Evolutionary conservation across 1,140 invertebrate species (phyloP).

Genomic region (Nebria ingens): DNA sequence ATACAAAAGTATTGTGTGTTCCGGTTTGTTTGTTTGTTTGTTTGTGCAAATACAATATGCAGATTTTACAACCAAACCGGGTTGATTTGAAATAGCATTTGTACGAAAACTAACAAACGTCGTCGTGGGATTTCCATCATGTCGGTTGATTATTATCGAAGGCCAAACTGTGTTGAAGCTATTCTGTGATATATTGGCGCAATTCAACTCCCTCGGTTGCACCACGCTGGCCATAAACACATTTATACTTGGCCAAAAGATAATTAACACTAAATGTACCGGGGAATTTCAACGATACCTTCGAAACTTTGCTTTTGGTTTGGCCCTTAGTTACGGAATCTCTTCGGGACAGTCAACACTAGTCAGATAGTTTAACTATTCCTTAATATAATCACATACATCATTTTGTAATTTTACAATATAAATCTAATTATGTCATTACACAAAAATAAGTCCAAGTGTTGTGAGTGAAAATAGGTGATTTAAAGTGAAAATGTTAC

Average conservation of each 20-base stretch:
- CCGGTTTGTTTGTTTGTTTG: background rate
- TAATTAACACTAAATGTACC: slow-evolving; percentile 31
- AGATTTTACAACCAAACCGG: background rate
- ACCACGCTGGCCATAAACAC: slow-evolving; percentile 29
- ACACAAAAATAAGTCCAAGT: too few relatives aligned
- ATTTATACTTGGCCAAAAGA: slow-evolving; percentile 31
- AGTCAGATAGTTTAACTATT: background rate
- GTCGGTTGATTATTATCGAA: background rate
- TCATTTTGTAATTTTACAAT: too few relatives aligned
- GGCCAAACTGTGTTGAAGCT: background rate
- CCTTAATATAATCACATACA: background rate
- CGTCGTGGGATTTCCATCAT: background rate
- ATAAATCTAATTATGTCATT: too few relatives aligned
- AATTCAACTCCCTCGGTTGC: slow-evolving; percentile 11
- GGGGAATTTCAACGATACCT: slow-evolving; percentile 21
- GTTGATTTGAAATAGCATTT: too few relatives aligned
- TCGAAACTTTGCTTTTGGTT: slow-evolving; percentile 20
- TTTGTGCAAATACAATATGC: background rate
- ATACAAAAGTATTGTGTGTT: background rate
- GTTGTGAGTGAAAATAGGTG: too few relatives aligned
- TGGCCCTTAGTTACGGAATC: slow-evolving; percentile 20
- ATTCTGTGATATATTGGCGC: background rate
- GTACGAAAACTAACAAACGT: background rate
- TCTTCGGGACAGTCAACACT: background rate
- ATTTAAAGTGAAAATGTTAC: too few relatives aligned